Percentiles rank a stretch among this genome's conserved stretches.
Evolutionary conservation across 2,888 invertebrate genomes (phyloP).

Genomic region (Octodonta nipae): DNA sequence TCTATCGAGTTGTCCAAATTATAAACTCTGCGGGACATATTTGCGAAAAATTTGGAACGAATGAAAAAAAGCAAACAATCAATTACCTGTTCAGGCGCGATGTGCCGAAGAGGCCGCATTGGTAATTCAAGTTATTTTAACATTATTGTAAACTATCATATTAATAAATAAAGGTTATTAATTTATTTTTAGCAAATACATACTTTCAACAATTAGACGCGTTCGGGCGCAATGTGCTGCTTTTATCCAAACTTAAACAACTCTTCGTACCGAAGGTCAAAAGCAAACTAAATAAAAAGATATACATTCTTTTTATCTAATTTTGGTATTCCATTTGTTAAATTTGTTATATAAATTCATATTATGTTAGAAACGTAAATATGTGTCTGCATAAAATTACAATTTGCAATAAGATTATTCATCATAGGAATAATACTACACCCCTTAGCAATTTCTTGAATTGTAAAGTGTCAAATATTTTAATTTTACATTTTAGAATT

Average conservation of each 20-base stretch:
- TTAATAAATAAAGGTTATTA: background rate
- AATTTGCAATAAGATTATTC: no score
- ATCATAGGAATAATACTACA: no score
- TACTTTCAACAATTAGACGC: background rate
- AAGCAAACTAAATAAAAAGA: background rate
- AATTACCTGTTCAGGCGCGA: constrained; percentile 1
- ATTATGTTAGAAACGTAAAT: no score
- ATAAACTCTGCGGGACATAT: background rate
- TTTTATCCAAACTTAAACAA: background rate
- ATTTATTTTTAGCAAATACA: background rate
- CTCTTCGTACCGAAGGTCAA: background rate
- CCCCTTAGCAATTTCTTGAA: no score
- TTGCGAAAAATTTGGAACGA: background rate
- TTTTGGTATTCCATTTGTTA: no score
- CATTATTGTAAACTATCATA: background rate
- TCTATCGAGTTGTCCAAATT: constrained; percentile 1
- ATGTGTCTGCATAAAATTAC: no score
- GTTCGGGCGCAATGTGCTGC: background rate
- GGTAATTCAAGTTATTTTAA: no score
- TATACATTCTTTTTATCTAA: no score
- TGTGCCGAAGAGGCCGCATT: constrained; percentile 1
- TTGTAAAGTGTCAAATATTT: no score
- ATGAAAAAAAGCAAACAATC: background rate
- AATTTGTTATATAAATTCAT: no score
- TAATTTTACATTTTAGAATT: no score